phyloP scores from a whole-genome alignment of 1,140 invertebrate species.

The Rhizoglyphus robini region DNA sequence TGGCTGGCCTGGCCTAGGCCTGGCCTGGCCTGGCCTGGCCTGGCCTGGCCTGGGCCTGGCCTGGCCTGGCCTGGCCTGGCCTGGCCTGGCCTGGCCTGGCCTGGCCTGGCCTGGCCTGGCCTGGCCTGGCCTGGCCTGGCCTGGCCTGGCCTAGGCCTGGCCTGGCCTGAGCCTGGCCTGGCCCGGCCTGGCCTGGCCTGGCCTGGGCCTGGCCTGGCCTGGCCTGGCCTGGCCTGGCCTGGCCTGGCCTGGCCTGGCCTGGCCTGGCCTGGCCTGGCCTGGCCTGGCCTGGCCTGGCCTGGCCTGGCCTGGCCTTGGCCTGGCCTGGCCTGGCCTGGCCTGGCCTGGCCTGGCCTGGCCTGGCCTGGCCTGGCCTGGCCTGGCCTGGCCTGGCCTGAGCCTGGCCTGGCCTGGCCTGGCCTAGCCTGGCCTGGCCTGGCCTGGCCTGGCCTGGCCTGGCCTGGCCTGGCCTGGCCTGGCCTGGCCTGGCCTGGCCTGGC shows the following conservation, averaged over 20 bases:
- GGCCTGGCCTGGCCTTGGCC: slow-evolving; percentile 26
- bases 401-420: slow-evolving; percentile 23
- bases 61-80: slow-evolving; percentile 27
- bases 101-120: slow-evolving; percentile 26
- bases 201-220: slow-evolving; percentile 23
- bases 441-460: slow-evolving; percentile 28
- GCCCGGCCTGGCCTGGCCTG: slow-evolving; percentile 23
- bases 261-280: slow-evolving; percentile 21
- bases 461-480: slow-evolving; percentile 23
- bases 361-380: slow-evolving; percentile 24
- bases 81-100: slow-evolving; percentile 26
- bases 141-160: slow-evolving; percentile 28
- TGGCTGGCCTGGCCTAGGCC: slow-evolving; percentile 26
- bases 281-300: slow-evolving; percentile 23
- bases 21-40: slow-evolving; percentile 29
- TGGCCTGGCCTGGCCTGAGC: slow-evolving; percentile 27
- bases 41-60: slow-evolving; percentile 26
- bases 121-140: slow-evolving; percentile 25
- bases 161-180: slow-evolving; percentile 27
- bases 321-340: slow-evolving; percentile 26
- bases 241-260: slow-evolving; percentile 19
- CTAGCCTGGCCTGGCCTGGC: slow-evolving; percentile 25
- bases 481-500: slow-evolving; percentile 27
- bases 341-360: slow-evolving; percentile 22
- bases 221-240: slow-evolving; percentile 23